Percentiles rank a stretch among this genome's conserved stretches.
phyloP scores from a whole-genome alignment of 2,888 invertebrate species.

The Disparrhopalites patrizii region DNA sequence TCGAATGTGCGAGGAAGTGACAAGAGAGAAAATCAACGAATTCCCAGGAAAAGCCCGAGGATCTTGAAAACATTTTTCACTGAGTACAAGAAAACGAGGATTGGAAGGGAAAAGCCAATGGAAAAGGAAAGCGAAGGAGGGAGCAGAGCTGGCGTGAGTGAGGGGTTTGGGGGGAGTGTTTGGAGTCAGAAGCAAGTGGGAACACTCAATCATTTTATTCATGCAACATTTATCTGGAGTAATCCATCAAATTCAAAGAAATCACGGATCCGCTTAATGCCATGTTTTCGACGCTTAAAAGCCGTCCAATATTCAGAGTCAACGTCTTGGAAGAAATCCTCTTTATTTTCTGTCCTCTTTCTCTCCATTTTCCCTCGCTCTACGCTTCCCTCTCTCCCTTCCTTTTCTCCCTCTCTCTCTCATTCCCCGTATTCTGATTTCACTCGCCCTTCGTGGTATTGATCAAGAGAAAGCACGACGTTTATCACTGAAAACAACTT shows the following conservation, averaged over 20 bases:
- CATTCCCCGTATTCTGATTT: not conserved
- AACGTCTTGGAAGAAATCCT: conserved; percentile 47
- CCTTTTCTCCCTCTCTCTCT: not conserved
- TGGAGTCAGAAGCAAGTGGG: conserved; percentile 23
- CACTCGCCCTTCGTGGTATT: conserved; percentile 4
- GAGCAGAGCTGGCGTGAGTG: not conserved
- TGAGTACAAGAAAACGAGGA: too few species aligned
- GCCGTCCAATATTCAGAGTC: conserved; percentile 47
- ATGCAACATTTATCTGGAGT: conserved; percentile 49
- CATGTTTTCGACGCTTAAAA: conserved; percentile 48
- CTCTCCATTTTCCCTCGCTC: not conserved
- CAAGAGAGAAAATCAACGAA: too few species aligned
- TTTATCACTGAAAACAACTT: too few species aligned
- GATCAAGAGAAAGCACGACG: conserved; percentile 19
- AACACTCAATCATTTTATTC: conserved; percentile 49
- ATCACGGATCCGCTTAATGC: conserved; percentile 48
- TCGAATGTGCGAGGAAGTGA: too few species aligned
- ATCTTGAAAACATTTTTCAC: too few species aligned
- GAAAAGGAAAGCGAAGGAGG: too few species aligned
- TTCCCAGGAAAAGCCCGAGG: too few species aligned
- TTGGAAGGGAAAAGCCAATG: too few species aligned
- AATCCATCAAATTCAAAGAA: conserved; percentile 49
- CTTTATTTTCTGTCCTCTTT: conserved; percentile 1
- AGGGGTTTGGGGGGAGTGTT: conserved; percentile 15
- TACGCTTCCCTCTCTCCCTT: not conserved